Percentiles rank a stretch among this genome's conserved stretches.
These are phyloP conservation scores for Yoshiicerus persimilis DNA, from an alignment of 1,140 invertebrate genomes.

Conservation along the genomic window DNA sequence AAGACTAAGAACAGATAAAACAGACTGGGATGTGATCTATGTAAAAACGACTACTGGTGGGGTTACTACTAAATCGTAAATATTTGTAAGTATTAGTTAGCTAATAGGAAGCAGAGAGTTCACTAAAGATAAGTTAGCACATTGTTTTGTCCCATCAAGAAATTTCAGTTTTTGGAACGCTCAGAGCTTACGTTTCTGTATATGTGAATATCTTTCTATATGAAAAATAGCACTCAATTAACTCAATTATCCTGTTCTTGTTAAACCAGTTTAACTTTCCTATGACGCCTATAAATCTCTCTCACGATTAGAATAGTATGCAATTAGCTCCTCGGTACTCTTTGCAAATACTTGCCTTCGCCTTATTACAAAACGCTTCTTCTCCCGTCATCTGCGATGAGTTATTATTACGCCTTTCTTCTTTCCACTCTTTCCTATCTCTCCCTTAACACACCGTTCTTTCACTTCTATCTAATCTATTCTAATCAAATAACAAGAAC, in stretches of 20 bases:
- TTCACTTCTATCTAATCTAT: neutral
- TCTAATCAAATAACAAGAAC: neutral
- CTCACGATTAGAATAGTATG: conserved; percentile 41
- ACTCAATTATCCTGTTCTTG: conserved; percentile 46
- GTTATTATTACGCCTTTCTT: conserved; percentile 11
- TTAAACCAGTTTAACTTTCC: conserved; percentile 38
- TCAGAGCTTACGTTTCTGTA: neutral
- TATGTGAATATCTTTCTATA: neutral
- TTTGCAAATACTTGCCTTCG: conserved; percentile 30
- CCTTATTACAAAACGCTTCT: conserved; percentile 12
- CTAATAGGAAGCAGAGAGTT: neutral
- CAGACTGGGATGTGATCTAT: neutral
- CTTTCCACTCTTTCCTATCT: neutral
- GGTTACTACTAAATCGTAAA: neutral
- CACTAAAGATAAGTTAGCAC: conserved; percentile 2
- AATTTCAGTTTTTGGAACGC: neutral
- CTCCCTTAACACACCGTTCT: neutral
- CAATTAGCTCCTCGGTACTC: conserved; percentile 42
- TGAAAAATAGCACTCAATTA: conserved; percentile 41
- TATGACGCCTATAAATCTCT: conserved; percentile 43
- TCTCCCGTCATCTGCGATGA: conserved; percentile 8
- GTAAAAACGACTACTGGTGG: neutral
- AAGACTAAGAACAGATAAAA: neutral
- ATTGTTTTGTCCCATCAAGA: neutral
- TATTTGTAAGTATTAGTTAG: neutral